These are phyloP conservation scores for Myotis davidii DNA, from an alignment of 2,113 vertebrate species.

Conservation along the genomic window DNA sequence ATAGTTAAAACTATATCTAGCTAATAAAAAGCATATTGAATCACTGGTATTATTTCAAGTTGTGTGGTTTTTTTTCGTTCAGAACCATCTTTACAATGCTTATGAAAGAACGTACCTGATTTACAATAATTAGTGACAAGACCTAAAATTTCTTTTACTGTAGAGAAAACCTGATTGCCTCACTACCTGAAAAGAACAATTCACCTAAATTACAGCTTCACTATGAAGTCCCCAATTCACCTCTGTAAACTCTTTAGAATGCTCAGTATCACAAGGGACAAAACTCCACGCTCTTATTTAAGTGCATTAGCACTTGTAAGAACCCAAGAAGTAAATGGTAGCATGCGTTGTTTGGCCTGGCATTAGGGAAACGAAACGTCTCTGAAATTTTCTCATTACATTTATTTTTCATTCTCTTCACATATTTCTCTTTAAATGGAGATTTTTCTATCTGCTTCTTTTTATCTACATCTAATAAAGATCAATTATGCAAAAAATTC, in stretches of 20 bases:
- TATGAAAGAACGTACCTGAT: neutral
- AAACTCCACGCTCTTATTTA: neutral
- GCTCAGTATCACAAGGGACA: neutral
- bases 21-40: constrained; percentile 48
- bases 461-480: neutral
- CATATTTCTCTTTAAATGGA: neutral
- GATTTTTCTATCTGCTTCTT: neutral
- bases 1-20: neutral
- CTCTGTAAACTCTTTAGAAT: neutral
- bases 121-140: neutral
- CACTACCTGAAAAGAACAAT: neutral
- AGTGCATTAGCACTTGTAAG: neutral
- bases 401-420: neutral
- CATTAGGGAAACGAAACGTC: neutral
- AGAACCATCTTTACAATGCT: neutral
- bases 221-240: neutral
- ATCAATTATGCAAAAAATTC: neutral
- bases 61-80: neutral
- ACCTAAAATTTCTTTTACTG: neutral
- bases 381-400: neutral
- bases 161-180: neutral
- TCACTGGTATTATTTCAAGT: neutral
- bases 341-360: accelerated
- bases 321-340: neutral
- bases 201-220: neutral